These are phyloP conservation scores for Lacanobia wlatinum DNA, from an alignment of 2,888 invertebrate species.

Conservation along the genomic window DNA sequence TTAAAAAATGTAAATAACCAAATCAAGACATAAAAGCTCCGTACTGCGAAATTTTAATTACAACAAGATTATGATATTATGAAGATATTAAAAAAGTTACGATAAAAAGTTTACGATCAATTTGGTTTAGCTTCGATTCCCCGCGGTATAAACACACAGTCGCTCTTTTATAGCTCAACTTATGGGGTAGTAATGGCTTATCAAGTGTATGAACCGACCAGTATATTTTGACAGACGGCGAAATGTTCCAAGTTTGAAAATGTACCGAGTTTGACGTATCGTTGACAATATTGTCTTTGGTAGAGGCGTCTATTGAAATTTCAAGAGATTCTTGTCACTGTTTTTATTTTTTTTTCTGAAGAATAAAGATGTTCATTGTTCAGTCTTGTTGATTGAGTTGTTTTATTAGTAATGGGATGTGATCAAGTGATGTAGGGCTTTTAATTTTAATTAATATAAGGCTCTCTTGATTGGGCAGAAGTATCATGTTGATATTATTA, in stretches of 20 bases:
- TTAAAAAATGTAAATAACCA: constrained; percentile 31
- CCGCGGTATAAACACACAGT: constrained; percentile 66
- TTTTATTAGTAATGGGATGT: constrained; percentile 18
- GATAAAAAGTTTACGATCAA: constrained; percentile 74
- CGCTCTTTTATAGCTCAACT: constrained; percentile 40
- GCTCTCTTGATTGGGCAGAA: constrained; percentile 3
- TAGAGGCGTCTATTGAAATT: constrained; percentile 16
- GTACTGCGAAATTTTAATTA: constrained; percentile 60
- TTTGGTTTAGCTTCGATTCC: constrained; percentile 69
- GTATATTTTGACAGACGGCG: constrained; percentile 19
- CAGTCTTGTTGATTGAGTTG: constrained; percentile 26
- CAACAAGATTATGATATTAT: constrained; percentile 51
- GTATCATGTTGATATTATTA: neutral
- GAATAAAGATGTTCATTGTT: constrained; percentile 29
- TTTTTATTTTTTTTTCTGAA: neutral
- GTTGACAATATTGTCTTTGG: constrained; percentile 1
- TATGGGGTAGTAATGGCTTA: constrained; percentile 40
- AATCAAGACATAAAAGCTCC: constrained; percentile 54
- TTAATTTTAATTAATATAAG: constrained; percentile 22
- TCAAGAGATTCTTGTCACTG: constrained; percentile 9
- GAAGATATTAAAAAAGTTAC: constrained; percentile 56
- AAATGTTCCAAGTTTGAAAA: neutral
- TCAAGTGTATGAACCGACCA: constrained; percentile 39
- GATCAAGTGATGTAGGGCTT: constrained; percentile 9
- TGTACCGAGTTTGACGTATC: constrained; percentile 1